Evolutionary conservation across 2,888 invertebrate genomes (phyloP).

Genomic region (Cerastis leucographa): DNA sequence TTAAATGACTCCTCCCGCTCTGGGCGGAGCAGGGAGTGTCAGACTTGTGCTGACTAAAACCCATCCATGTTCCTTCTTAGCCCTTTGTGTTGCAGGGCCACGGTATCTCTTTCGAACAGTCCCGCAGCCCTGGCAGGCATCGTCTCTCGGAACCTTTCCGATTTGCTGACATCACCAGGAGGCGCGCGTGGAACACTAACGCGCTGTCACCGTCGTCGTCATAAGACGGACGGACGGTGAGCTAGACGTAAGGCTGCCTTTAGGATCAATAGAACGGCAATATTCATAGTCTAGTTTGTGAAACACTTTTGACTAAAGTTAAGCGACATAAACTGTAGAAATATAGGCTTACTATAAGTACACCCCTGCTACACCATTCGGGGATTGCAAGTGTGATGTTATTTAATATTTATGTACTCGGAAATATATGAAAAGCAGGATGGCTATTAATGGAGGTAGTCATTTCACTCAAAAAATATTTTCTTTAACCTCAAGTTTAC

Average conservation of each 20-base stretch:
- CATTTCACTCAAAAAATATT: neutral
- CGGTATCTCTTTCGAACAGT: too few relatives aligned
- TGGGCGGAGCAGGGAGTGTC: too few relatives aligned
- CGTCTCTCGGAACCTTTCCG: too few relatives aligned
- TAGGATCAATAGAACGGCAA: neutral
- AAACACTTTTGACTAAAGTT: neutral
- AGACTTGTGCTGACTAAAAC: too few relatives aligned
- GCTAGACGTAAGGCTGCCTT: neutral
- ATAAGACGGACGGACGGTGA: too few relatives aligned
- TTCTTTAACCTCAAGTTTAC: neutral
- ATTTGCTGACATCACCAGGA: too few relatives aligned
- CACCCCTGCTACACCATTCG: neutral
- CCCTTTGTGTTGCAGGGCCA: too few relatives aligned
- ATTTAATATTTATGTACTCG: neutral
- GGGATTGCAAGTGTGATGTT: neutral
- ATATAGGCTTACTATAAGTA: neutral
- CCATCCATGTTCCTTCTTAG: too few relatives aligned
- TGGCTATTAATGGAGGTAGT: neutral
- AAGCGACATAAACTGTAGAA: neutral
- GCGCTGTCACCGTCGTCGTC: too few relatives aligned
- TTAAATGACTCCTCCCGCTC: too few relatives aligned
- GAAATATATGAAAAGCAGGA: neutral
- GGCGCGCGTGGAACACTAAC: too few relatives aligned
- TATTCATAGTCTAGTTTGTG: neutral
- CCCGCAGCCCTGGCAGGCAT: too few relatives aligned